Evolutionary conservation across 2,113 vertebrate genomes (phyloP).

Genomic region (Mystacornis crossleyi): DNA sequence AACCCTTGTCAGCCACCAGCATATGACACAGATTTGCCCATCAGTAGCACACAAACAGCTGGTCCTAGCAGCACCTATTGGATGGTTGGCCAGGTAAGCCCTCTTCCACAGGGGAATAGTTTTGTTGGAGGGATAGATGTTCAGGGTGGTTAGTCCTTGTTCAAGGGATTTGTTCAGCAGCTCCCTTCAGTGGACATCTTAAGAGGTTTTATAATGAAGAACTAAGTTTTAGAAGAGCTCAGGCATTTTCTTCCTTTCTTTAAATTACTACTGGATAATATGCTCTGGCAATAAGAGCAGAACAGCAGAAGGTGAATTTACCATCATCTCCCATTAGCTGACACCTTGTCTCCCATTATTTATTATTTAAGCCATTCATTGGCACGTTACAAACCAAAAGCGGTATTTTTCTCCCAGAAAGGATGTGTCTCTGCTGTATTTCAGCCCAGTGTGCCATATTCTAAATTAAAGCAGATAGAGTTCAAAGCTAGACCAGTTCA

Average conservation of each 20-base stretch:
- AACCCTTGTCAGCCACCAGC: neutral
- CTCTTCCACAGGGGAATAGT: neutral
- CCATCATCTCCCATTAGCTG: neutral
- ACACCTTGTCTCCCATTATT: neutral
- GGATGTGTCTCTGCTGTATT: neutral
- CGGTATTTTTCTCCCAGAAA: neutral
- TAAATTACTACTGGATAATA: neutral
- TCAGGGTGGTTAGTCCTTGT: neutral
- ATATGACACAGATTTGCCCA: neutral
- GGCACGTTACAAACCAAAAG: neutral
- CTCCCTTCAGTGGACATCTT: neutral
- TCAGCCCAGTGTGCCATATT: neutral
- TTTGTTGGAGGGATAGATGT: neutral
- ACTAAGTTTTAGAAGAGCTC: neutral
- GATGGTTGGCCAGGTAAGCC: neutral
- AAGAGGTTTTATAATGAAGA: neutral
- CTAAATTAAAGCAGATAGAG: neutral
- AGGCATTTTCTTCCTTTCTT: neutral
- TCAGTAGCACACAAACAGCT: neutral
- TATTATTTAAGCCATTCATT: neutral
- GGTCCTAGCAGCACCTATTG: neutral
- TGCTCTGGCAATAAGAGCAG: neutral
- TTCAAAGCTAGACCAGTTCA: constrained; percentile 13
- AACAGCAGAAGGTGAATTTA: neutral
- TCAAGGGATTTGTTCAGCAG: neutral